phyloP scores from a whole-genome alignment of 2,113 vertebrate genomes.

The Mastomys coucha region DNA sequence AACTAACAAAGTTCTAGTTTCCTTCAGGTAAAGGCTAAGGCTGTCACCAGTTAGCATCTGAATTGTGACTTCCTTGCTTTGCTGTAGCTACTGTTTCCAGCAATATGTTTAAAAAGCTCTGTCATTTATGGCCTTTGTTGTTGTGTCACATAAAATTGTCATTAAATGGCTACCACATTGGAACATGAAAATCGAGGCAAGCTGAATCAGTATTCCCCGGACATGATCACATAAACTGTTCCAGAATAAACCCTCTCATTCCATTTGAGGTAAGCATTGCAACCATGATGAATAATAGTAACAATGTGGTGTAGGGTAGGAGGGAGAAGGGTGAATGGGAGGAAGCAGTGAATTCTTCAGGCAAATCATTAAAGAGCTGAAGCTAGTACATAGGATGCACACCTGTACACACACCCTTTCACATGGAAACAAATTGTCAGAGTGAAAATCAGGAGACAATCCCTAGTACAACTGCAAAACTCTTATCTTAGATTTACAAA shows the following conservation, averaged over 20 bases:
- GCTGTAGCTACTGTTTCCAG: background rate
- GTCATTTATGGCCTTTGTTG: too few relatives aligned
- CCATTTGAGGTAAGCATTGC: background rate
- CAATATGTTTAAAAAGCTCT: background rate
- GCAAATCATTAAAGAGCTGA: background rate
- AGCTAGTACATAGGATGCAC: background rate
- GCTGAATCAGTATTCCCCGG: background rate
- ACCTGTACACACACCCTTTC: background rate
- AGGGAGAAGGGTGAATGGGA: background rate
- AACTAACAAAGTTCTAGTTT: background rate
- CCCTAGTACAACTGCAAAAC: background rate
- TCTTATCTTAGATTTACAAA: background rate
- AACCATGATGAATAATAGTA: background rate
- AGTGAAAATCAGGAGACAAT: accelerated
- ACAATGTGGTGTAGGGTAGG: too few relatives aligned
- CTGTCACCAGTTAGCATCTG: background rate
- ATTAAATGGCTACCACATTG: background rate
- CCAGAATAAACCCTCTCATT: too few relatives aligned
- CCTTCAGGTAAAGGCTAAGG: background rate
- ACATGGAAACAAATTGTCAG: background rate
- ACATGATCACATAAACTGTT: too few relatives aligned
- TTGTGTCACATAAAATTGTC: background rate
- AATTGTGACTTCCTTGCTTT: background rate
- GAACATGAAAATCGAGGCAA: background rate
- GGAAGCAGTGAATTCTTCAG: background rate